phyloP scores from a whole-genome alignment of 2,113 vertebrate species.

The Oostethus manadensis region DNA sequence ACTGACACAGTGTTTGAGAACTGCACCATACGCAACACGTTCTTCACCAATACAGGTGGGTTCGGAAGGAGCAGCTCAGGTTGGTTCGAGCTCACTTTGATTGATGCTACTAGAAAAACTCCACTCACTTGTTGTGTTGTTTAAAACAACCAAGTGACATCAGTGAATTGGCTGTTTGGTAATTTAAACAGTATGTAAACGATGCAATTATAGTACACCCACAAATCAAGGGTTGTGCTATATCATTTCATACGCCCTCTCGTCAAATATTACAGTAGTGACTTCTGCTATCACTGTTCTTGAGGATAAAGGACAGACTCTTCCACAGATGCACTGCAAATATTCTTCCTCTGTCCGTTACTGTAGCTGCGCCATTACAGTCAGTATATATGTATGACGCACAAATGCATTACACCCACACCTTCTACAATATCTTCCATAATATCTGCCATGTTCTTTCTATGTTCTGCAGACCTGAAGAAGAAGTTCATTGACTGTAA shows the following conservation, averaged over 20 bases:
- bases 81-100: not conserved
- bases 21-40: constrained; percentile 83
- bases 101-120: not conserved
- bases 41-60: constrained; percentile 89
- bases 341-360: not conserved
- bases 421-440: too few species aligned
- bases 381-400: not conserved
- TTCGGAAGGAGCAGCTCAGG: constrained; percentile 6
- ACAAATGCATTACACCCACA: not conserved
- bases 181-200: too few species aligned
- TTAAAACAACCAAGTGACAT: not conserved
- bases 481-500: constrained; percentile 85
- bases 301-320: too few species aligned
- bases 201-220: too few species aligned
- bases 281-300: too few species aligned
- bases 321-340: too few species aligned
- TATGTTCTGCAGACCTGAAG: constrained; percentile 76
- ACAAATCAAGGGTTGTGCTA: too few species aligned
- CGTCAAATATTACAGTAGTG: too few species aligned
- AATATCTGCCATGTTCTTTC: not conserved
- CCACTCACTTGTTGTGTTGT: not conserved
- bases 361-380: not conserved
- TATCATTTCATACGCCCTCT: too few species aligned
- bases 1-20: constrained; percentile 88
- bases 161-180: too few species aligned